Percentiles rank a stretch among this genome's conserved stretches.
Conservation (phyloP, 1,140 invertebrate species). For the Megalopta genalis region DNA sequence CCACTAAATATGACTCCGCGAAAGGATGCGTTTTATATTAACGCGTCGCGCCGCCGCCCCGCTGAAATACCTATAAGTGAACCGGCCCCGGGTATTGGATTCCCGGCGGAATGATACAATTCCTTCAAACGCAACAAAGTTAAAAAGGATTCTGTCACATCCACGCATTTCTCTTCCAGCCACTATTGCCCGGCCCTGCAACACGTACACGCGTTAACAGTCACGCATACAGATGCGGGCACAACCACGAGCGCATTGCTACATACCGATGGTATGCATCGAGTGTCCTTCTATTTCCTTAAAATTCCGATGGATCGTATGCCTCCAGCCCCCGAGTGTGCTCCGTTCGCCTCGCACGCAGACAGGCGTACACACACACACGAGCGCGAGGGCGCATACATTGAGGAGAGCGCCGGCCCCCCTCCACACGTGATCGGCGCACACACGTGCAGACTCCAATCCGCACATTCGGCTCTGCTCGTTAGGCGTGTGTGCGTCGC, state of each 20-base stretch:
- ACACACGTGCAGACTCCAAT: constrained; percentile 3
- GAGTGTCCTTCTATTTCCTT: constrained; percentile 74
- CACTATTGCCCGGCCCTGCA: constrained; percentile 48
- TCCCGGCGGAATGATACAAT: constrained; percentile 15
- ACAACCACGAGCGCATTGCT: constrained; percentile 51
- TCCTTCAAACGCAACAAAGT: background rate
- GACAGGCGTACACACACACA: constrained; percentile 5
- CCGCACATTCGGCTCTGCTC: constrained; percentile 25
- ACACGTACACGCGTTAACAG: constrained; percentile 38
- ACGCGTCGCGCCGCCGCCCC: too few relatives aligned
- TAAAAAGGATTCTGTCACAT: constrained; percentile 54
- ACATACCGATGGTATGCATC: constrained; percentile 70
- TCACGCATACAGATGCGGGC: constrained; percentile 2
- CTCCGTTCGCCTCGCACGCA: constrained; percentile 40
- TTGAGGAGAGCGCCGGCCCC: constrained; percentile 4
- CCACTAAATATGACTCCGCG: background rate
- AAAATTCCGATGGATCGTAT: constrained; percentile 74
- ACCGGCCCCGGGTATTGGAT: background rate
- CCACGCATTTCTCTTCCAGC: constrained; percentile 43
- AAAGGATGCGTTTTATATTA: background rate
- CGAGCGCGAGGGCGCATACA: background rate
- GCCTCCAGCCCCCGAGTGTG: constrained; percentile 44
- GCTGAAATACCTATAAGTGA: background rate
- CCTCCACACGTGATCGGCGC: constrained; percentile 12
- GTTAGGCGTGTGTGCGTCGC: constrained; percentile 52